Evolutionary conservation across 1,140 invertebrate species (phyloP).

Genomic region (Leucophenga varia): DNA sequence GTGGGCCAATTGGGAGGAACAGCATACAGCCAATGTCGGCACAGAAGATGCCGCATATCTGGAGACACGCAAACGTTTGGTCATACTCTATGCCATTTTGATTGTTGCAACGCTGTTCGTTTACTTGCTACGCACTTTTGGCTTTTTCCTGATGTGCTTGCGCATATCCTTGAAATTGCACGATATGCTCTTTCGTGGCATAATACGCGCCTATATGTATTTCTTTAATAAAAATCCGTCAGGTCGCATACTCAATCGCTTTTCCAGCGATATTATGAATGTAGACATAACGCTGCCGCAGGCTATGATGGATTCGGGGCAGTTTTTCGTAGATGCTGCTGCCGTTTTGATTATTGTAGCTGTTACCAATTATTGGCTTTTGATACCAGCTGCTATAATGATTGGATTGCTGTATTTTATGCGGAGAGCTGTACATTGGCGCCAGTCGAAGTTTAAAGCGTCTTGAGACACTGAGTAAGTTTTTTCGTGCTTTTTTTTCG

Average conservation of each 20-base stretch:
- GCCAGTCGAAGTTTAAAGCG: conserved; percentile 80
- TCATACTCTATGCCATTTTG: conserved; percentile 30
- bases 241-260: conserved; percentile 78
- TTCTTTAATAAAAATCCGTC: conserved; percentile 88
- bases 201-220: conserved; percentile 77
- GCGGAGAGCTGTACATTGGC: conserved; percentile 71
- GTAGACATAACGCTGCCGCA: conserved; percentile 81
- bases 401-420: conserved; percentile 65
- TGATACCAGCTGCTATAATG: conserved; percentile 72
- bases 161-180: conserved; percentile 76
- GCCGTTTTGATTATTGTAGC: conserved; percentile 70
- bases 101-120: conserved; percentile 27
- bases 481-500: not conserved
- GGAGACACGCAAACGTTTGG: conserved; percentile 21
- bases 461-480: conserved; percentile 75
- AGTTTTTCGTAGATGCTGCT: conserved; percentile 66
- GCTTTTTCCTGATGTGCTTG: conserved; percentile 79
- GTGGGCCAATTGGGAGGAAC: conserved; percentile 58
- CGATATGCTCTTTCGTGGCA: conserved; percentile 78
- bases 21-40: not conserved
- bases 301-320: conserved; percentile 67
- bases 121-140: conserved; percentile 62
- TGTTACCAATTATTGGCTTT: conserved; percentile 78
- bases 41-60: too few species aligned
- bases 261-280: conserved; percentile 80